phyloP scores from a whole-genome alignment of 2,888 invertebrate species.

The Acronicta leporina region DNA sequence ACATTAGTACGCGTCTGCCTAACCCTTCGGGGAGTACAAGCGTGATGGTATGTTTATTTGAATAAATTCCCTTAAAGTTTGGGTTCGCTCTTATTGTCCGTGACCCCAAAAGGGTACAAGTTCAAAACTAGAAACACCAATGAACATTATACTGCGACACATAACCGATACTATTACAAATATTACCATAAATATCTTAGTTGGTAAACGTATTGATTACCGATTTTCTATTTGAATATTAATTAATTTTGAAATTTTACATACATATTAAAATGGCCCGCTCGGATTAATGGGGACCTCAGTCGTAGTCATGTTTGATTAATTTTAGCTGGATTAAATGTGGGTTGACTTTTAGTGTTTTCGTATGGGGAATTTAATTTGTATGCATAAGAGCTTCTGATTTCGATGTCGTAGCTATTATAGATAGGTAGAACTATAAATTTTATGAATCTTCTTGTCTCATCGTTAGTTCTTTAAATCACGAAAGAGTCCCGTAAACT shows the following conservation, averaged over 20 bases:
- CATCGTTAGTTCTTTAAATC: too few species aligned
- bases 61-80: too few species aligned
- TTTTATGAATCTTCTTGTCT: too few species aligned
- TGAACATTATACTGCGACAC: conserved; percentile 3
- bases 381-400: conserved; percentile 8
- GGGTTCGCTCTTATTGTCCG: neutral
- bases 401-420: conserved; percentile 19
- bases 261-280: conserved; percentile 50
- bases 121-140: conserved; percentile 14
- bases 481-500: too few species aligned
- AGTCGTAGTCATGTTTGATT: conserved; percentile 51
- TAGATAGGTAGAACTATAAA: neutral
- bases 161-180: conserved; percentile 26
- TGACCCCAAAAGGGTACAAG: conserved; percentile 1
- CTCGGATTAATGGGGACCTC: conserved; percentile 42
- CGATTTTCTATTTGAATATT: conserved; percentile 59
- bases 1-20: too few species aligned
- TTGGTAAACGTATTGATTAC: conserved; percentile 50
- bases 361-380: conserved; percentile 18
- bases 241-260: conserved; percentile 59
- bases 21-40: too few species aligned
- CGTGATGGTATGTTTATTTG: too few species aligned
- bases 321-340: conserved; percentile 40
- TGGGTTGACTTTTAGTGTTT: conserved; percentile 37
- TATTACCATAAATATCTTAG: conserved; percentile 40